A percentile compares a stretch with the other conserved stretches of the same genome.
Evolutionary conservation across 2,888 invertebrate species (phyloP).

Genomic region (Dichetophora obliterata): DNA sequence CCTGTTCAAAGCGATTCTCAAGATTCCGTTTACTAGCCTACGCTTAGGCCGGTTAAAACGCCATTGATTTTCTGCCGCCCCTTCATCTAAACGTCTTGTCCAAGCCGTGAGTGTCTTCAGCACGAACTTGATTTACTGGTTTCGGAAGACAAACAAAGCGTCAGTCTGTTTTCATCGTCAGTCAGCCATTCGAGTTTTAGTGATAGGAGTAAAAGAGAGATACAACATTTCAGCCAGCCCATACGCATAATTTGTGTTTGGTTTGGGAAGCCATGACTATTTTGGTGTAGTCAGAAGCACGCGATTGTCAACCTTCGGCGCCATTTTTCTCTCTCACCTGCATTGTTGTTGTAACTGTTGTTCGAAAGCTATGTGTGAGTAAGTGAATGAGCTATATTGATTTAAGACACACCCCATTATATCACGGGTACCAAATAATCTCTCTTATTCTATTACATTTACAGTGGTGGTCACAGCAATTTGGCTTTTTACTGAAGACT

Average conservation of each 20-base stretch:
- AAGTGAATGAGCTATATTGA: background rate
- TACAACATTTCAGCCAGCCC: conserved; percentile 56
- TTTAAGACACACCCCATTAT: conserved; percentile 46
- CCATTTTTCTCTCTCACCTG: conserved; percentile 55
- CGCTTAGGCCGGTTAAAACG: conserved; percentile 47
- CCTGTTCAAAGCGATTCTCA: conserved; percentile 57
- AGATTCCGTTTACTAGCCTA: conserved; percentile 2
- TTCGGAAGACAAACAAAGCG: conserved; percentile 40
- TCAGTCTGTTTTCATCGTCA: too few relatives aligned
- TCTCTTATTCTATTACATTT: conserved; percentile 48
- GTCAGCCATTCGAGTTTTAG: background rate
- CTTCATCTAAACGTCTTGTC: conserved; percentile 50
- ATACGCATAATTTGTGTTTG: conserved; percentile 51
- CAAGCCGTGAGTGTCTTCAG: conserved; percentile 38
- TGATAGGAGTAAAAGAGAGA: conserved; percentile 25
- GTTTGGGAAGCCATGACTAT: conserved; percentile 49
- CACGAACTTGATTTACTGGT: conserved; percentile 52
- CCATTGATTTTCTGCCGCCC: conserved; percentile 51
- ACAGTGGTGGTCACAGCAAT: conserved; percentile 43
- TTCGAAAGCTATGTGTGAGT: background rate
- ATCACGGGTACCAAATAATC: too few relatives aligned
- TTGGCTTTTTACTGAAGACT: too few relatives aligned
- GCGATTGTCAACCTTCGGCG: conserved; percentile 43
- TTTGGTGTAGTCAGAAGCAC: background rate
- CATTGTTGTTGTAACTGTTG: background rate